Percentiles rank a stretch among this genome's conserved stretches.
Conservation (phyloP, 2,797 vertebrate species). For the Malacoraja senta region DNA sequence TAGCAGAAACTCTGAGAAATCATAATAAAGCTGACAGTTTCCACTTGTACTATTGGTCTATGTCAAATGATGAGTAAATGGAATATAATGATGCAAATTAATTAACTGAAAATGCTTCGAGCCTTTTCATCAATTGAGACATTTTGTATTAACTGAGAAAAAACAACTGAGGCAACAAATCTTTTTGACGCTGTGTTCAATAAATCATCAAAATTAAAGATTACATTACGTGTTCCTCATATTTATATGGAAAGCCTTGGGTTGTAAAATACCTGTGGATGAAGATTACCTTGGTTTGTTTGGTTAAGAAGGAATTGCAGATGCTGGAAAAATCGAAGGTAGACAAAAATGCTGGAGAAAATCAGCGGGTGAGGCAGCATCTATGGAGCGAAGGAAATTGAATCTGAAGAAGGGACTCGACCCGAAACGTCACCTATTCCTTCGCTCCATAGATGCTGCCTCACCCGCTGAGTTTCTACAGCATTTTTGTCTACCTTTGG, state of each 20-base stretch:
- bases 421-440: too few relatives aligned
- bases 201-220: neutral
- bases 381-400: too few relatives aligned
- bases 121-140: neutral
- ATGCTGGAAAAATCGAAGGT: too few relatives aligned
- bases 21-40: neutral
- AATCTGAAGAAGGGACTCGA: too few relatives aligned
- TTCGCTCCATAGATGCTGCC: too few relatives aligned
- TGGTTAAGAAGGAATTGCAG: too few relatives aligned
- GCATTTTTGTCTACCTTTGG: too few relatives aligned
- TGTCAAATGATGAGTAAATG: neutral
- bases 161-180: neutral
- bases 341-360: too few relatives aligned
- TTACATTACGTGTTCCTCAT: neutral
- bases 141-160: neutral
- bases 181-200: neutral
- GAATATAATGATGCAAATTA: neutral
- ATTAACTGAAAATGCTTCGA: conserved; percentile 5
- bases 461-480: too few relatives aligned
- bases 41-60: neutral
- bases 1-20: neutral
- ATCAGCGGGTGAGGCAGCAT: too few relatives aligned
- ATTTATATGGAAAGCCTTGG: neutral
- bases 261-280: neutral
- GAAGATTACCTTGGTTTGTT: neutral